Percentiles rank a stretch among this genome's conserved stretches.
Conservation (phyloP, 2,113 vertebrate genomes). For the Saccopteryx bilineata region DNA sequence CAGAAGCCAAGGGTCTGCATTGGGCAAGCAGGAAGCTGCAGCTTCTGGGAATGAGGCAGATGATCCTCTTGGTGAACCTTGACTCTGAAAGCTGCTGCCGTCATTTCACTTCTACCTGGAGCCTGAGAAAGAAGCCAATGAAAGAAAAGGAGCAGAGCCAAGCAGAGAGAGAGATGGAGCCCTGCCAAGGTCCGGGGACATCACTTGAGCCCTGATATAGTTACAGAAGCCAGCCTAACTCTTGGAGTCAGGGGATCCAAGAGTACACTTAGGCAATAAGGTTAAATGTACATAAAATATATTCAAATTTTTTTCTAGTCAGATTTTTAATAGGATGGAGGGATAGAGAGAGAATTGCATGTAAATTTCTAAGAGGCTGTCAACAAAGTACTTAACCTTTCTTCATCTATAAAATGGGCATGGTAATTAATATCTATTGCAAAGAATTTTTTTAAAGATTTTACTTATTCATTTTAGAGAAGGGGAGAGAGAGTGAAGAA, state of each 20-base stretch:
- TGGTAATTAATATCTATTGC: neutral
- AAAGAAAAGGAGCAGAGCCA: neutral
- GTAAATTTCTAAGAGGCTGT: neutral
- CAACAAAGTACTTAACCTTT: neutral
- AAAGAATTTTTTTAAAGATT: too few relatives aligned
- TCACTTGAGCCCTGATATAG: neutral
- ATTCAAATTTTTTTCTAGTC: neutral
- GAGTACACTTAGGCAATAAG: neutral
- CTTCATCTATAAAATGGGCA: neutral
- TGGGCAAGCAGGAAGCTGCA: neutral
- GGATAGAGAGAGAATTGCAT: neutral
- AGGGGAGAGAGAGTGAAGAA: too few relatives aligned
- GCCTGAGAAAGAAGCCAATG: conserved; percentile 6
- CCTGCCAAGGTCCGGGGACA: neutral
- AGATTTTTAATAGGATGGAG: neutral
- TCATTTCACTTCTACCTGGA: neutral
- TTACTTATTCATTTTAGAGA: too few relatives aligned
- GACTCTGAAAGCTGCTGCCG: neutral
- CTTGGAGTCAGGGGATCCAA: neutral
- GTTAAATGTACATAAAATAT: neutral
- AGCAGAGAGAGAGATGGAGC: conserved; percentile 13
- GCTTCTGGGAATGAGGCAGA: neutral
- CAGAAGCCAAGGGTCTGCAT: neutral
- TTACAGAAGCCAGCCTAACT: neutral
- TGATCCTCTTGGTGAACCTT: neutral